Evolutionary conservation across 2,797 vertebrate genomes (phyloP), one percentile per base, ranked within the genome.

Genomic region (Vipera latastei): DNA sequence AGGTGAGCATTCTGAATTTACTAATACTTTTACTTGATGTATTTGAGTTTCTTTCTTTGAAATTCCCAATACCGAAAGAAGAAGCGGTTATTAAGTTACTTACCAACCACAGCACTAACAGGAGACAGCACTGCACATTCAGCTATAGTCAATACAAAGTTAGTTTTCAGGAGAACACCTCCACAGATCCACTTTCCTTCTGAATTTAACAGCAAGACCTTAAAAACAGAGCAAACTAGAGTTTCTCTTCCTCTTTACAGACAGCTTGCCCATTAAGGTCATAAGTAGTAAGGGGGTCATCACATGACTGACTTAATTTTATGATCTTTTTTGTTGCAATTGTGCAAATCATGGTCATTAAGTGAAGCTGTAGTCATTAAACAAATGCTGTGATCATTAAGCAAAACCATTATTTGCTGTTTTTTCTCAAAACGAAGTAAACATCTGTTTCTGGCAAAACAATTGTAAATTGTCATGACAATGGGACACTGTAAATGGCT

Each of bases 91-190:
- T 90, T 89, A n/a, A 20, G 53, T 55, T 38, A 96, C 97, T 88
- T 97, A 99, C 99, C 97, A 3, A 95, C 25, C 6, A 95, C 87
- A 32, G 98, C 95, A 28, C 89, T 95, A 51, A 96, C 65, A 3
- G 89, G 90, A 57, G 98, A 91, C 16, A 89, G 78, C 48, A 96
- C 92, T 16, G 98, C 97, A 51, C 99, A 99, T 48, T 94, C 94
- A 2, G 98, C 98, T 0, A 98, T 96, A 0, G 98, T 99, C 93
- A 99, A 90, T 60, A 99, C 92, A 0, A 98, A 98, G 28, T 95
- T 97, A 0, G 93, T 97, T 32, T 97, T 98, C 5, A 99, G 94
- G 56, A 99, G 94, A 57, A 98, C 98, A 0, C 98, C 99, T 3
- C 97, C 97, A 56, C 99, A 99, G 60, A 98, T 95, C 91, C 97